A percentile compares a stretch with the other conserved stretches of the same genome.
Conservation (phyloP, 92 coral and sea anemone species). For the Heliopora coerulea region DNA sequence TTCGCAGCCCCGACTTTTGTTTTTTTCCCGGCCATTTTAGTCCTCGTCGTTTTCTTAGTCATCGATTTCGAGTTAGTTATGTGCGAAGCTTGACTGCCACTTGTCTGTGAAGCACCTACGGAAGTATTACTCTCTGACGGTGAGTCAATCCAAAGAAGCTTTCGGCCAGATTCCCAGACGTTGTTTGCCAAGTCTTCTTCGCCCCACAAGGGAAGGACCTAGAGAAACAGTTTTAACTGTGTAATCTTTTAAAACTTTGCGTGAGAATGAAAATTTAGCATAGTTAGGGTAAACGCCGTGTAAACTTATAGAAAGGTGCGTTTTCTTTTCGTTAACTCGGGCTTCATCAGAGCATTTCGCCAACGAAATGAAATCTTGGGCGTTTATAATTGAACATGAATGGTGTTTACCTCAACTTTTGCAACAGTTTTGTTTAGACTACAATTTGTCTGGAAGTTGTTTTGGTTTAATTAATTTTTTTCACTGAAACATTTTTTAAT, state of each 20-base stretch:
- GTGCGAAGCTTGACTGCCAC: conserved; percentile 72
- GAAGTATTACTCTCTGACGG: conserved; percentile 79
- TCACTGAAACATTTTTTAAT: too few relatives aligned
- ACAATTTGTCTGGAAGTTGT: too few relatives aligned
- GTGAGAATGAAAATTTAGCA: not conserved
- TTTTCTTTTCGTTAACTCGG: too few relatives aligned
- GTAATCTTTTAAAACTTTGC: not conserved
- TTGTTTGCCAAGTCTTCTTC: conserved; percentile 74
- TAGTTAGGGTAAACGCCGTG: too few relatives aligned
- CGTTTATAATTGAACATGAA: too few relatives aligned
- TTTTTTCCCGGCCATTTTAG: conserved; percentile 59
- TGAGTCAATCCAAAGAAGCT: conserved; percentile 77
- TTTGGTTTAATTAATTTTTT: too few relatives aligned
- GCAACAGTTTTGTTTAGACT: too few relatives aligned
- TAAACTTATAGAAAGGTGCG: too few relatives aligned
- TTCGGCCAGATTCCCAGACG: conserved; percentile 81
- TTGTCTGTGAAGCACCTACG: conserved; percentile 64
- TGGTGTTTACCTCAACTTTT: too few relatives aligned
- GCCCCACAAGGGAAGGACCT: conserved; percentile 76
- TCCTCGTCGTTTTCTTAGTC: conserved; percentile 62
- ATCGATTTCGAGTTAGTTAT: conserved; percentile 71
- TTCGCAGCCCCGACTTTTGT: conserved; percentile 50
- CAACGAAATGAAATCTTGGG: too few relatives aligned
- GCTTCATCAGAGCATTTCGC: too few relatives aligned
- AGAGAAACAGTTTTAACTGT: not conserved